Conservation (phyloP, 2,797 vertebrate species). For the Sebastes hopkinsi region DNA sequence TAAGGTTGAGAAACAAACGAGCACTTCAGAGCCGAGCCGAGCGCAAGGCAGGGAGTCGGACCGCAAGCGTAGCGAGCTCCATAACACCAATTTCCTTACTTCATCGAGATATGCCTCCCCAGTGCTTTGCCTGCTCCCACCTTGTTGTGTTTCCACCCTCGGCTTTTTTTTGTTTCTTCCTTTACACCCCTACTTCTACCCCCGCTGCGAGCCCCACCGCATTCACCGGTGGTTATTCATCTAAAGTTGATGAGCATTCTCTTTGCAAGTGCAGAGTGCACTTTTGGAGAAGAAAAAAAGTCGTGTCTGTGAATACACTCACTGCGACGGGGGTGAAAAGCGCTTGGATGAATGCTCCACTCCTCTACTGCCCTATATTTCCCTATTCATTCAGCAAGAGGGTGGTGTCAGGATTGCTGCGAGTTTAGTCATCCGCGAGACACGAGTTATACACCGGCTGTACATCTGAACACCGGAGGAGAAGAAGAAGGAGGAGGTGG, state of each 20-base stretch:
- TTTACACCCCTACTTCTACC: not conserved
- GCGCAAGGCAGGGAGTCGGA: conserved; percentile 12
- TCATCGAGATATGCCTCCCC: conserved; percentile 38
- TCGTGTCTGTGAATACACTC: not conserved
- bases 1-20: conserved; percentile 49
- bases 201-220: conserved; percentile 4
- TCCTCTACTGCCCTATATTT: conserved; percentile 54
- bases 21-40: conserved; percentile 13
- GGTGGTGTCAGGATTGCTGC: conserved; percentile 32
- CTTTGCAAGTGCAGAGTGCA: conserved; percentile 30
- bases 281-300: conserved; percentile 35
- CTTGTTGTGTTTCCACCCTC: conserved; percentile 20
- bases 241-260: conserved; percentile 55
- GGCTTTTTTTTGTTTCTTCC: conserved; percentile 9
- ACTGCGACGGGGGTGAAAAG: conserved; percentile 37
- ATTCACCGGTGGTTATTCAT: conserved; percentile 49
- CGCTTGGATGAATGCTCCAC: conserved; percentile 49
- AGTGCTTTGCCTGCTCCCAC: not conserved
- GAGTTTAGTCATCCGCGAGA: conserved; percentile 53
- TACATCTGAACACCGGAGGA: conserved; percentile 30
- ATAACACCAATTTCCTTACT: conserved; percentile 39
- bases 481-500: conserved; percentile 23
- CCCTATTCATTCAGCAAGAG: conserved; percentile 51
- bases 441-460: conserved; percentile 29
- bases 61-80: not conserved